Base-by-base conservation (phyloP, 2,797 vertebrate species). In the Melanotaenia trifasciata region DNA sequence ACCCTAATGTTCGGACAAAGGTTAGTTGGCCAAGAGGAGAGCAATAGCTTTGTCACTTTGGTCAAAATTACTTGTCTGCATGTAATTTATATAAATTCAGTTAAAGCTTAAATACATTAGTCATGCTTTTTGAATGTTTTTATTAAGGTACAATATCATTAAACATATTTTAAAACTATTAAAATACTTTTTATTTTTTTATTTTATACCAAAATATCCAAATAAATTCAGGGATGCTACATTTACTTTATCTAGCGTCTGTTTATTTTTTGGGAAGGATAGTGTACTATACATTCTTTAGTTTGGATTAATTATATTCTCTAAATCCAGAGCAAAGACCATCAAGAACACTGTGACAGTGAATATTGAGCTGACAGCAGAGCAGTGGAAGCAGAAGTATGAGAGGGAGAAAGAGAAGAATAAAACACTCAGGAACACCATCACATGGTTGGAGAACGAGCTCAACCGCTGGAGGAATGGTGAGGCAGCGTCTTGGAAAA, bases 311-410 rank as follows among this genome's bases (percentile, higher is more conserved):
- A 11, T 47, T n/a, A 22, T 57, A 59, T 35, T 30, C 3, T 22
- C 36, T 30, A 11, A 62, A 8, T 65, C 0, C 85, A 99, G 98
- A 95, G 98, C 97, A 53, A 99, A 99, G 96, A 99, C 97, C 82
- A 99, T 98, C 86, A 99, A 99, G 96, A 99, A 99, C 87, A 99
- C 97, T 0, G 97, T 99, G 38, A 96, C 95, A n/a, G 96, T 99
- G 81, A 99, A 99, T 0, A 94, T 99, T 53, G 98, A 99, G 90
- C 94, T 99, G 80, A 99, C 97, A 20, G 97, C 97, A 68, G 98
- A 99, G 61, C 98, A 99, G 69, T 99, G 98, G 97, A 98, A 99
- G 92, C 98, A 99, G 88, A 99, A 99, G 80, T 99, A 99, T 72
- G 98, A 99, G 87, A 93, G 94, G 71, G 98, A 99, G 91, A 99